These are phyloP conservation scores for Phylloscopus trochilus DNA, from an alignment of 2,113 vertebrate genomes.

Conservation along the genomic window DNA sequence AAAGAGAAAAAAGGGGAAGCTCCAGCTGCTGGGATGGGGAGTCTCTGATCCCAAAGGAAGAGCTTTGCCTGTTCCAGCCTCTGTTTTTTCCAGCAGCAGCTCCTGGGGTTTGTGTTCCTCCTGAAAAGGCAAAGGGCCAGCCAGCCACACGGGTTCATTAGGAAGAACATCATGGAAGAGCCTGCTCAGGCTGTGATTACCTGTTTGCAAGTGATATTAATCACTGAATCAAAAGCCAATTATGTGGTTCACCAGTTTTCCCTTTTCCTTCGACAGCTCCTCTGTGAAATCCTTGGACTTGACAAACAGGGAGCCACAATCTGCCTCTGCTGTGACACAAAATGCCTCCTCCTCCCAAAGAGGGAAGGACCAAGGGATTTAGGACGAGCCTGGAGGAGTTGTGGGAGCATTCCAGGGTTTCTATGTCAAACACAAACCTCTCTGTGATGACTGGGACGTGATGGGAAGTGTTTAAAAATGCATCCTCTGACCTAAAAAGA, in stretches of 20 bases:
- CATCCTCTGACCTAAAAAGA: background rate
- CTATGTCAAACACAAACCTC: background rate
- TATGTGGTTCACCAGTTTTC: conserved; percentile 45
- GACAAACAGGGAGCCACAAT: background rate
- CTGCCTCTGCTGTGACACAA: background rate
- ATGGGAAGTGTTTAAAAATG: background rate
- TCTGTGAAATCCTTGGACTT: background rate
- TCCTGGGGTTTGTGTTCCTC: background rate
- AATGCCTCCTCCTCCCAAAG: background rate
- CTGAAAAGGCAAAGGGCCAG: background rate
- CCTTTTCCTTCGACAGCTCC: background rate
- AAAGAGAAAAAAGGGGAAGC: background rate
- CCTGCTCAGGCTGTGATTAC: conserved; percentile 20
- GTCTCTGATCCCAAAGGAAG: background rate
- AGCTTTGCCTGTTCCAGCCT: background rate
- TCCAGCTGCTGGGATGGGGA: background rate
- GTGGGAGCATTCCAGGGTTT: background rate
- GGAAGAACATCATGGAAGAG: background rate
- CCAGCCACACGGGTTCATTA: background rate
- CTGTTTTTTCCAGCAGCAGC: background rate
- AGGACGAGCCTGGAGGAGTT: background rate
- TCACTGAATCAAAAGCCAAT: conserved; percentile 61
- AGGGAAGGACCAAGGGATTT: background rate
- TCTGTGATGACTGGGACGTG: background rate
- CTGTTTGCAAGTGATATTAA: conserved; percentile 48